A percentile compares a stretch with the other conserved stretches of the same genome.
Conservation (phyloP, 2,888 invertebrate genomes). For the Amblyjoppa proteus region DNA sequence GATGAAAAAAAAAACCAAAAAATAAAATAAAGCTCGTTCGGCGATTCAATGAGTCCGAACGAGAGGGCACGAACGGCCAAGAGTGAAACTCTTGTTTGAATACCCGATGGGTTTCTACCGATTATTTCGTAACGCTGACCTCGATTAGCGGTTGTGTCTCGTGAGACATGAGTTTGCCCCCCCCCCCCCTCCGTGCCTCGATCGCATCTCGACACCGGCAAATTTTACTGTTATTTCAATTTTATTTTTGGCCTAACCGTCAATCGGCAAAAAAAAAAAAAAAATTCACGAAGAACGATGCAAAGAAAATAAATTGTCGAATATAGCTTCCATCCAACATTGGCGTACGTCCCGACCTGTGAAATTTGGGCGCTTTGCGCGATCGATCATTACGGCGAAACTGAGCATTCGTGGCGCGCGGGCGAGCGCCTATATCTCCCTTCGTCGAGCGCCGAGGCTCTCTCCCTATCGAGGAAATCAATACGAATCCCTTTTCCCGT, state of each 20-base stretch:
- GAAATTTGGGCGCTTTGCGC: conserved; percentile 63
- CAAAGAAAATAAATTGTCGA: neutral
- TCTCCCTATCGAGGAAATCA: conserved; percentile 80
- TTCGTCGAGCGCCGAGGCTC: conserved; percentile 65
- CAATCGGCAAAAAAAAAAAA: neutral
- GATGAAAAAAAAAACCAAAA: conserved; percentile 5
- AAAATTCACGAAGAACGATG: conserved; percentile 6
- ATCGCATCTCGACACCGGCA: conserved; percentile 5
- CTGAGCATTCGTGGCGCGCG: conserved; percentile 73
- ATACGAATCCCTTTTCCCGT: conserved; percentile 82
- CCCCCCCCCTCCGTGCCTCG: conserved; percentile 6
- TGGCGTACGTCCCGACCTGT: conserved; percentile 21
- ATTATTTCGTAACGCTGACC: conserved; percentile 73
- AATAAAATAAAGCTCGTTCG: conserved; percentile 45
- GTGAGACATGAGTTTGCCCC: conserved; percentile 7
- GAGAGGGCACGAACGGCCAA: conserved; percentile 23
- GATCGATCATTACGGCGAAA: conserved; percentile 70
- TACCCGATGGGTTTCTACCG: conserved; percentile 66
- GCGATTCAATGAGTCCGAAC: conserved; percentile 24
- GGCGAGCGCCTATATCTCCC: conserved; percentile 69
- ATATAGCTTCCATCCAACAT: neutral
- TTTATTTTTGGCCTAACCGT: too few species aligned
- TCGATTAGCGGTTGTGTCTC: conserved; percentile 61
- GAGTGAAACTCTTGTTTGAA: conserved; percentile 49
- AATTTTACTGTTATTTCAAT: neutral